Conservation (phyloP, 2,797 vertebrate genomes). For the Microctenopoma steveboyesi region DNA sequence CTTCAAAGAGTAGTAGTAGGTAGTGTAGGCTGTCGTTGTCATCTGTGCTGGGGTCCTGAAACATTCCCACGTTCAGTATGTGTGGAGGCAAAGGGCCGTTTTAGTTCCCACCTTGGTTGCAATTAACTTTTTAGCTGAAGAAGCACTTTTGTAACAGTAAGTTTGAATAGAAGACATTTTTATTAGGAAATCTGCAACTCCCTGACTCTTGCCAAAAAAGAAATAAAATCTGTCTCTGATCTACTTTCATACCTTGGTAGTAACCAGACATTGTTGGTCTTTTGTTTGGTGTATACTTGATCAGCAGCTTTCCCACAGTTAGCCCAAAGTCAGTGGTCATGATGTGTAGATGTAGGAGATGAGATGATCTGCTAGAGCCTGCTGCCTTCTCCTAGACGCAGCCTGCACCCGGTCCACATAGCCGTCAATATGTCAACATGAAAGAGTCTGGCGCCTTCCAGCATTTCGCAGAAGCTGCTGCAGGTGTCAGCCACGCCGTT, state of each 20-base stretch:
- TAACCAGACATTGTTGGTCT: neutral
- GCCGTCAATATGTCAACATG: slow-evolving; percentile 46
- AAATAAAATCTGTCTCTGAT: slow-evolving; percentile 3
- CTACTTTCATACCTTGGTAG: neutral
- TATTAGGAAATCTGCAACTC: slow-evolving; percentile 25
- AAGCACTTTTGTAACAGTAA: slow-evolving; percentile 31
- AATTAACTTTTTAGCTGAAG: slow-evolving; percentile 58
- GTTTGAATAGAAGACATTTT: slow-evolving; percentile 38
- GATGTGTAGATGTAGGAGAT: slow-evolving; percentile 5
- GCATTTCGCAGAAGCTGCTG: slow-evolving; percentile 28
- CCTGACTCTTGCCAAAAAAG: slow-evolving; percentile 14
- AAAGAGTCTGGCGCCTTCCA: slow-evolving; percentile 32
- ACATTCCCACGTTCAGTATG: slow-evolving; percentile 41
- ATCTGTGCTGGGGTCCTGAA: slow-evolving; percentile 30
- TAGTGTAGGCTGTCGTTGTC: neutral
- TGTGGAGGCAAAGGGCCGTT: slow-evolving; percentile 25
- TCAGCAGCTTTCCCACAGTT: slow-evolving; percentile 5
- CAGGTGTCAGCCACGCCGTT: slow-evolving; percentile 26
- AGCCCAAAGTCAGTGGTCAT: slow-evolving; percentile 10
- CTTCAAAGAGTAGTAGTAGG: slow-evolving; percentile 19
- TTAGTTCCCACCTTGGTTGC: slow-evolving; percentile 52
- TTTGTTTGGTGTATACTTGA: slow-evolving; percentile 11
- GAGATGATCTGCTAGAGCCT: slow-evolving; percentile 29
- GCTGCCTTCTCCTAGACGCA: slow-evolving; percentile 27
- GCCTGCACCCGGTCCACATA: slow-evolving; percentile 42